Base-by-base conservation (phyloP, 1,140 invertebrate genomes). In the Olivierus martensii region DNA sequence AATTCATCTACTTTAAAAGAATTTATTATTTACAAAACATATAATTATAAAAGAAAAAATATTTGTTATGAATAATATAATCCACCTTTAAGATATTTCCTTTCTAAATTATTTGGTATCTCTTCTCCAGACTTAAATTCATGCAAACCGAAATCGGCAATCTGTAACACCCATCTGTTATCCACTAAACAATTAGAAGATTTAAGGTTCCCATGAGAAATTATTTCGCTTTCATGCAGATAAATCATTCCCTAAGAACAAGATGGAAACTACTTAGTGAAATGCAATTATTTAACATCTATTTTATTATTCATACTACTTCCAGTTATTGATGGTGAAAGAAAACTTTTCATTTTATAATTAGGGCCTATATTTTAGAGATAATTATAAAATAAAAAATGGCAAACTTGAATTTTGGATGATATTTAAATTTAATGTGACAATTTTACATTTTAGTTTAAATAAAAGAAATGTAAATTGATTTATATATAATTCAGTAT, bases 141-240 rank as follows among this genome's bases (percentile, higher is more conserved):
- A 61, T 82, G 79, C 5, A 94, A 71, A 3, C 90, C 90, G 65
- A 90, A 94, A 69, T 93, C 90, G 0, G 87, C 77, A 9, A 95
- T 71, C 65, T 94, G 92, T 14, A 94, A 79, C 42, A 93, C 87
- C 90, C 89, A 95, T 6, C 90, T 76, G 5, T 86, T 89, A 67
- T 94, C 89, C 15, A 95, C 84, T 14, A 95, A 71, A 66, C 91
- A 95, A 66, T 94, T 95, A 12, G 84, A 86, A 0, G 87, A 81
- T 58, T 86, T 85, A 35, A 95, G 72, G 52, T 86, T 82, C 0
- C 91, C 91, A 66, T 95, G 91, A 62, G 79, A 87, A 51, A 80
- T 77, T 6, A 95, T 74, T 2, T 83, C 77, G 3, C 86, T 90
- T 55, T 92, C 87, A 69, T 95, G 91, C 22, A 96, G 77, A 69